phyloP scores from a whole-genome alignment of 1,140 invertebrate genomes.

The Pseudachorutes palmiensis region DNA sequence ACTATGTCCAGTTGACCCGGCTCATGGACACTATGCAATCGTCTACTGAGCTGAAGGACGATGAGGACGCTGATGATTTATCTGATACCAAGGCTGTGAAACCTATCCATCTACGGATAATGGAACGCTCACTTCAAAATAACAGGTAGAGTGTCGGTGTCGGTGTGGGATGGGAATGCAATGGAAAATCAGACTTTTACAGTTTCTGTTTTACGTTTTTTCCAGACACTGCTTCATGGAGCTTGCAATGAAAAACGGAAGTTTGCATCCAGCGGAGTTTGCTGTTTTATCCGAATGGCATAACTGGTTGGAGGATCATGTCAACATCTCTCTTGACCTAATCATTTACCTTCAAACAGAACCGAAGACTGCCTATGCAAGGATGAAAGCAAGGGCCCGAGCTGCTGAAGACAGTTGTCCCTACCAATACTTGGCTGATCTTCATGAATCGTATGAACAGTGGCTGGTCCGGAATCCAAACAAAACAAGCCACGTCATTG shows the following conservation, averaged over 20 bases:
- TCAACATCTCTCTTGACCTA: constrained; percentile 47
- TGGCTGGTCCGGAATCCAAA: constrained; percentile 27
- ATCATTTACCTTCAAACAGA: constrained; percentile 52
- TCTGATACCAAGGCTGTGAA: constrained; percentile 12
- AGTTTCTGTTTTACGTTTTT: constrained; percentile 14
- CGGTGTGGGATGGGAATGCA: neutral
- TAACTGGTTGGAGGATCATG: constrained; percentile 45
- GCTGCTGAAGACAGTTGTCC: constrained; percentile 46
- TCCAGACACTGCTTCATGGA: constrained; percentile 52
- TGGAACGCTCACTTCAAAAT: constrained; percentile 52
- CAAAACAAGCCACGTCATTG: constrained; percentile 17
- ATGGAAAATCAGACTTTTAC: constrained; percentile 18
- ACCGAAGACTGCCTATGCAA: constrained; percentile 48
- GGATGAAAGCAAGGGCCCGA: constrained; percentile 47
- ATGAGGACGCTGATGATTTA: constrained; percentile 12
- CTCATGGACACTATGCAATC: constrained; percentile 41
- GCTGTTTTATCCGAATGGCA: constrained; percentile 49
- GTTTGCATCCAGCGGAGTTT: constrained; percentile 48
- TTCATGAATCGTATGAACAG: constrained; percentile 47
- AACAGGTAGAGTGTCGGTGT: constrained; percentile 40
- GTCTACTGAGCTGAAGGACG: constrained; percentile 13
- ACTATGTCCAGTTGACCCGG: constrained; percentile 51
- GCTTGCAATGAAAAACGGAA: constrained; percentile 46
- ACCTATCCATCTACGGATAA: constrained; percentile 44
- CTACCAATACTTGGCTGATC: constrained; percentile 44